A percentile compares a stretch with the other conserved stretches of the same genome.
These are phyloP conservation scores for Cyrtonyx montezumae DNA, from an alignment of 2,113 vertebrate species.

Conservation along the genomic window DNA sequence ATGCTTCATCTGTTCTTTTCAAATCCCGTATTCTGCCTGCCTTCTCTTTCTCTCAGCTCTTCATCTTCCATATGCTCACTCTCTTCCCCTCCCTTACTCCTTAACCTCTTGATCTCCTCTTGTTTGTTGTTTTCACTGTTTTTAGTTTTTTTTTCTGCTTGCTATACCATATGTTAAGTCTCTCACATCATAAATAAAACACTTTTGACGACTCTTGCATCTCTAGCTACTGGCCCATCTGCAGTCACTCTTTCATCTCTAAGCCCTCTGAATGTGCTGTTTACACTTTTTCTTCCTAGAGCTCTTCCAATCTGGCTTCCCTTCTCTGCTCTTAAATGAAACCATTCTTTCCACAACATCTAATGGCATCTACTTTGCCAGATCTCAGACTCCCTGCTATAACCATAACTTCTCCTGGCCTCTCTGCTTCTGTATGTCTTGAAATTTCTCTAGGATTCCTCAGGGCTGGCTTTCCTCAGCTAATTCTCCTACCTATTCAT, in stretches of 20 bases:
- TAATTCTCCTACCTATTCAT: not conserved
- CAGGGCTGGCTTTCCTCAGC: not conserved
- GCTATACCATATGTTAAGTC: conserved; percentile 45
- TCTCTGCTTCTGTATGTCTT: conserved; percentile 1
- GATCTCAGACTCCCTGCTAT: conserved; percentile 47
- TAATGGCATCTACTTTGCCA: conserved; percentile 47
- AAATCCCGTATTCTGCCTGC: not conserved
- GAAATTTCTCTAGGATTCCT: conserved; percentile 34
- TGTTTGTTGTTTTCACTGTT: conserved; percentile 5
- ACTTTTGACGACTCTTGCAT: conserved; percentile 32
- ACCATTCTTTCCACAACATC: conserved; percentile 65
- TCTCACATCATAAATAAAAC: conserved; percentile 65
- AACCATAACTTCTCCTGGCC: conserved; percentile 43
- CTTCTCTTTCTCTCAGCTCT: not conserved
- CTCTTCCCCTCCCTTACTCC: not conserved
- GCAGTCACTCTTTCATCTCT: conserved; percentile 39
- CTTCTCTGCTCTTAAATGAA: conserved; percentile 59
- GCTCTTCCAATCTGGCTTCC: conserved; percentile 56
- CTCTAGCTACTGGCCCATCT: conserved; percentile 56
- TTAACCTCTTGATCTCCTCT: conserved; percentile 33
- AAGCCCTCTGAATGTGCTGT: conserved; percentile 53
- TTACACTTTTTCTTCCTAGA: conserved; percentile 69
- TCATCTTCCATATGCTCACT: not conserved
- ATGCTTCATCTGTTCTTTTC: not conserved
- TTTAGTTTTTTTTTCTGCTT: not conserved